A percentile compares a stretch with the other conserved stretches of the same genome.
Evolutionary conservation across 1,140 invertebrate genomes (phyloP).

Genomic region (Pseudomyrmex pallidus): DNA sequence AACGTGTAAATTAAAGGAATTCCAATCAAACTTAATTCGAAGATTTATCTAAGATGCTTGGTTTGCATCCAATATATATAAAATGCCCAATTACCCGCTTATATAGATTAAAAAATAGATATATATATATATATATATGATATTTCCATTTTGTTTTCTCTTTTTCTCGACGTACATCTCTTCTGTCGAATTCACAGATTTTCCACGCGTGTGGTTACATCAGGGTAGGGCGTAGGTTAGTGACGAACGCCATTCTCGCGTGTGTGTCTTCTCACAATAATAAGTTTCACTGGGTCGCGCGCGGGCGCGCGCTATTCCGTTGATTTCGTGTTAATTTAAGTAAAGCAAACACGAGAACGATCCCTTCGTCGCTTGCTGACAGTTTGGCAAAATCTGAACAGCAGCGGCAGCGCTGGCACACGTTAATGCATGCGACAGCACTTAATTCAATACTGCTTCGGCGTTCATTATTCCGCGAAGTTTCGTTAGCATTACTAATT

Average conservation of each 20-base stretch:
- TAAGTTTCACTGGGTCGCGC: constrained; percentile 13
- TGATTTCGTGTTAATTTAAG: constrained; percentile 52
- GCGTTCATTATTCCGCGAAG: constrained; percentile 69
- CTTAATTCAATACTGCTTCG: constrained; percentile 70
- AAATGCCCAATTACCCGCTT: too few species aligned
- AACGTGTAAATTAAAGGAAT: too few species aligned
- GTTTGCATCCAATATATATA: too few species aligned
- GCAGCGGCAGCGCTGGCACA: constrained; percentile 26
- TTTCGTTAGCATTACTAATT: constrained; percentile 74
- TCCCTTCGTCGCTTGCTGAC: not conserved
- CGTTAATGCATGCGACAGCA: constrained; percentile 53
- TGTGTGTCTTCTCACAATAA: constrained; percentile 22
- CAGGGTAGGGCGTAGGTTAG: too few species aligned
- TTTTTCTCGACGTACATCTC: too few species aligned
- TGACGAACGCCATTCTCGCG: constrained; percentile 40
- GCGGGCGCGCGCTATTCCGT: not conserved
- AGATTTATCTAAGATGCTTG: too few species aligned
- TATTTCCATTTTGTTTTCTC: too few species aligned
- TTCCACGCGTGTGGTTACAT: not conserved
- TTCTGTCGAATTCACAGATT: not conserved
- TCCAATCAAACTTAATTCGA: too few species aligned
- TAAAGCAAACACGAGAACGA: constrained; percentile 20
- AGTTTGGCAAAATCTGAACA: constrained; percentile 47
- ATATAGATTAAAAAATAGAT: too few species aligned
- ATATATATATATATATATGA: too few species aligned